Percentiles rank a stretch among this genome's conserved stretches.
phyloP scores from a whole-genome alignment of 2,113 vertebrate genomes.

The Rhineura floridana region DNA sequence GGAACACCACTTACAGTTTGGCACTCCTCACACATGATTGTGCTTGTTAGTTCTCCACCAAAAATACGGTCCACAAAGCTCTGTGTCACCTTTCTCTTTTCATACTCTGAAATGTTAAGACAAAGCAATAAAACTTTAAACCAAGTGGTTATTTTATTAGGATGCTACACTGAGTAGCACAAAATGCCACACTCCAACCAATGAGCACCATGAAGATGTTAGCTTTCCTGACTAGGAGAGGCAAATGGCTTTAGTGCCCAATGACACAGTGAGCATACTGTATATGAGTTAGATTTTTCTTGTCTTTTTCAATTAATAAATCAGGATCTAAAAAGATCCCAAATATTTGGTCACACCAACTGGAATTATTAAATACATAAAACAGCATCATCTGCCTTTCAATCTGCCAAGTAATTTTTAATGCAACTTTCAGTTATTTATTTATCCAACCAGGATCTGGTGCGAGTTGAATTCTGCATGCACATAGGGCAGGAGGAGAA shows the following conservation, averaged over 20 bases:
- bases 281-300: not conserved
- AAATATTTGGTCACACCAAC: not conserved
- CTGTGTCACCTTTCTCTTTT: constrained; percentile 82
- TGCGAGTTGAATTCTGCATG: no score
- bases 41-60: constrained; percentile 93
- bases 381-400: not conserved
- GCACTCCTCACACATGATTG: constrained; percentile 94
- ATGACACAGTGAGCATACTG: not conserved
- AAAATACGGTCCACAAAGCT: constrained; percentile 94
- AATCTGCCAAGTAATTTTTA: not conserved
- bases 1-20: constrained; percentile 82
- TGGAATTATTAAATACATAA: not conserved
- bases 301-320: not conserved
- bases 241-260: not conserved
- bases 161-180: not conserved
- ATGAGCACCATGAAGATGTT: not conserved
- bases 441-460: not conserved
- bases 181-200: not conserved
- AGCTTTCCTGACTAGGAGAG: not conserved
- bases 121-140: not conserved
- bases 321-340: not conserved
- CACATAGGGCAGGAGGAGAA: not conserved
- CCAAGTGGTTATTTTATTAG: not conserved
- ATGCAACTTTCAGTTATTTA: not conserved
- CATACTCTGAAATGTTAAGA: constrained; percentile 81